Evolutionary conservation across 2,797 vertebrate species (phyloP), one percentile per base, ranked within the genome.

Genomic region (Masticophis lateralis): DNA sequence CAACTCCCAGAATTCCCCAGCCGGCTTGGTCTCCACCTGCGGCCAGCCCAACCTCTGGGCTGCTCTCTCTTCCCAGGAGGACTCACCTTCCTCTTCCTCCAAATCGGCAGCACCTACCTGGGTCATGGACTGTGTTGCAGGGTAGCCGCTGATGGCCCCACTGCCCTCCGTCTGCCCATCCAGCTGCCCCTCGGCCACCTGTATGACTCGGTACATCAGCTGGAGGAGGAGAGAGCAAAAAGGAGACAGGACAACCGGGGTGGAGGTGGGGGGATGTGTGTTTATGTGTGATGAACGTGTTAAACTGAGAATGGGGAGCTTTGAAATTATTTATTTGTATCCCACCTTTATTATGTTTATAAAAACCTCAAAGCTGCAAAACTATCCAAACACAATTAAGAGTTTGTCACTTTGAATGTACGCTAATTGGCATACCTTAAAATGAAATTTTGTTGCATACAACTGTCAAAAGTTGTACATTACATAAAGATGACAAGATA

Each of bases 201-300:
- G 99, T 96, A 99, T 99, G 96, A 99, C 99, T 93, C 99, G 97
- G 96, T 99, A 99, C 94, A 99, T 99, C 97, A 99, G 98, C 99
- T 99, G 94, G 8, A 20, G 93, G 59, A n/a, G 14, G 28, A 4
- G 20, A 66, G 51, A n/a, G 27, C 4, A 12, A 11, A 25, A 32
- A 25, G 37, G 20, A 63, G 16, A 12, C 43, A 14, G 37, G 14
- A 51, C 32, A 89, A 59, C 12, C 10, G 10, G 60, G 11, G 60
- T 51, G 51, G 37, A 37, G 2, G 37, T 37, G 37, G 37, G 37
- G 37, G 37, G 37, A 37, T 2, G 51, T 53, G 51, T 53, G 9
- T 53, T 1, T 53, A 7, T 53, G 51, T 20, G 56, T 56, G 13
- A 51, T 74, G 66, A 37, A 79, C 3, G 1, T 37, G 74, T 37